These are phyloP conservation scores for Porites divaricata DNA, from an alignment of 92 coral and sea anemone species.

Conservation along the genomic window DNA sequence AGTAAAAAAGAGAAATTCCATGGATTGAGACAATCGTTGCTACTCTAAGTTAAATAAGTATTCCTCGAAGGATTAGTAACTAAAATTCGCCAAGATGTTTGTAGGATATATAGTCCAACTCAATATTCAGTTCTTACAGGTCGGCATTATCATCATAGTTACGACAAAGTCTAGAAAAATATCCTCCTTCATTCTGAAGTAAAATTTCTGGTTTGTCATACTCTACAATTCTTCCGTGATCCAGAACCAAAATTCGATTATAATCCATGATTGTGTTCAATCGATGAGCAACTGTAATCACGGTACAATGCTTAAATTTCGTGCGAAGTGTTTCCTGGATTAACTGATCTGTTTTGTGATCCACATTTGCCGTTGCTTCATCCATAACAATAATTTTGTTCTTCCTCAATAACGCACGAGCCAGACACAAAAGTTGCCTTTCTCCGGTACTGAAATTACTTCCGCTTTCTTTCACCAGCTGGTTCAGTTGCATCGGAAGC, in stretches of 20 bases:
- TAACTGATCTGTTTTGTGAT: slow-evolving; percentile 22
- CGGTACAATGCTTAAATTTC: slow-evolving; percentile 9
- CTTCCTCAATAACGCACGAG: slow-evolving; percentile 13
- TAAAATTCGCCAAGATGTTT: too few species aligned
- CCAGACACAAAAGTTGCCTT: slow-evolving; percentile 9
- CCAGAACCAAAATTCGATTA: slow-evolving; percentile 9
- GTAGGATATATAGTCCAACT: too few species aligned
- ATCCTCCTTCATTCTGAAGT: neutral
- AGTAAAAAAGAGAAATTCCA: too few species aligned
- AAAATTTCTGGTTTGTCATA: neutral
- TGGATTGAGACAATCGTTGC: too few species aligned
- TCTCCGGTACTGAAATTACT: slow-evolving; percentile 16
- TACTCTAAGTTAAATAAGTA: too few species aligned
- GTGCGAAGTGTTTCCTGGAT: slow-evolving; percentile 22
- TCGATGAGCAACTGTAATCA: slow-evolving; percentile 20
- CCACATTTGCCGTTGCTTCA: slow-evolving; percentile 32
- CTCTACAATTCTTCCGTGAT: neutral
- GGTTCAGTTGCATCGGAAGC: slow-evolving; percentile 1
- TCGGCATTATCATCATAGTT: neutral
- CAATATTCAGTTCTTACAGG: neutral
- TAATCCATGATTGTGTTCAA: slow-evolving; percentile 6
- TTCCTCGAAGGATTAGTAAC: too few species aligned
- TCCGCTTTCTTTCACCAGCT: slow-evolving; percentile 9
- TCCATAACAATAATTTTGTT: slow-evolving; percentile 23
- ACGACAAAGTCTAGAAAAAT: neutral